Evolutionary conservation across 2,888 invertebrate species (phyloP), one percentile per base, ranked within the genome.

Genomic region (Slavum lentiscoides): DNA sequence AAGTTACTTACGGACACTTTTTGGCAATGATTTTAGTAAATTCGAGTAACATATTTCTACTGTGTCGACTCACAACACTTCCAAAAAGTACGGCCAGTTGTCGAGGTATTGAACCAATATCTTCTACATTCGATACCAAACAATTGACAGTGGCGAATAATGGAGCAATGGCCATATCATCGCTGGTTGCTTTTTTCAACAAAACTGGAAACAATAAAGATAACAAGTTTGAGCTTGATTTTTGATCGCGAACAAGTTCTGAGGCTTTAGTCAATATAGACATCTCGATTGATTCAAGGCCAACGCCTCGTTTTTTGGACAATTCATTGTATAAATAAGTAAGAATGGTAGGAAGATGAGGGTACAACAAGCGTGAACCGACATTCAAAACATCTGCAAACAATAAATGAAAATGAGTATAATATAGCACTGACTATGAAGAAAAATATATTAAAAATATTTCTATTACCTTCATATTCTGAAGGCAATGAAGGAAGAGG

Each of bases 181-280:
- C 90, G 84, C 89, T 88, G 70, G 89, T 89, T 83, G 87, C 90
- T 87, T 91, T 92, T 84, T 90, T 91, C 0, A 91, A 88, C 30
- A 93, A 87, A 83, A 94, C 90, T 1, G 94, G 94, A 69, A 94
- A 85, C 8, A 94, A 86, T 7, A 95, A 87, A 81, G 89, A 89
- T n/a, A 94, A 86, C 55, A 95, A 87, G 55, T 90, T 89, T 83
- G 92, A 91, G 84, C 93, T 92, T 4, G 91, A 89, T 74, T 90
- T 89, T 74, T 90, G 89, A 80, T 84, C 76, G 30, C 83, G 83
- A 1, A 90, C 89, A 0, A 93, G 92, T 85, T 92, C 92, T 0
- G 94, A 94, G 15, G 94, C 89, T 84, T 93, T 88, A 0, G 93
- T 92, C 2, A 95, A 87, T 83, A 95, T 92, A 30, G 91, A 88